Evolutionary conservation across 1,140 invertebrate genomes (phyloP).

Genomic region (Copidosoma floridanum): DNA sequence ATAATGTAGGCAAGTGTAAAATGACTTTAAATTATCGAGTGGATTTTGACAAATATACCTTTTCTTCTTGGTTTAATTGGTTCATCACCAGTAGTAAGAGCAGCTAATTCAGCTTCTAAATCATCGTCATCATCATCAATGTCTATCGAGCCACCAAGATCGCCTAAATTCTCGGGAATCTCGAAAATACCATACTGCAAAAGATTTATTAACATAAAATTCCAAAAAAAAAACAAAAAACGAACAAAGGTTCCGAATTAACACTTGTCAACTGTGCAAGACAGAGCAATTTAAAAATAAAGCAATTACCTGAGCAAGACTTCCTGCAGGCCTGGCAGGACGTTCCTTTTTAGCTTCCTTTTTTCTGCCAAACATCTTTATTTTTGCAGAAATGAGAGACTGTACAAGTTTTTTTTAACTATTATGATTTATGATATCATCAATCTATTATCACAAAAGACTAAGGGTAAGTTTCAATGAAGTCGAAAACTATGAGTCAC

Average conservation of each 20-base stretch:
- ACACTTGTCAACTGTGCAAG: conserved; percentile 7
- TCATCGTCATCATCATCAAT: conserved; percentile 72
- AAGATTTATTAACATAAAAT: conserved; percentile 16
- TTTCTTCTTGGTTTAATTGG: conserved; percentile 56
- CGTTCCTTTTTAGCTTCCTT: conserved; percentile 47
- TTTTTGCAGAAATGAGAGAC: no score
- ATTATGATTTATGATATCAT: no score
- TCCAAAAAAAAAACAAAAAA: conserved; percentile 6
- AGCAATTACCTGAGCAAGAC: conserved; percentile 51
- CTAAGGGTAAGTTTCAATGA: no score
- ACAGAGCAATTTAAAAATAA: conserved; percentile 1
- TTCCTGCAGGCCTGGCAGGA: conserved; percentile 49
- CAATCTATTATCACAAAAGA: no score
- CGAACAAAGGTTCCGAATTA: conserved; percentile 10
- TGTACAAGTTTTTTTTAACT: no score
- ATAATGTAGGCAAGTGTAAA: no score
- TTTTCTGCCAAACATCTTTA: conserved; percentile 57
- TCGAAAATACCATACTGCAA: conserved; percentile 74
- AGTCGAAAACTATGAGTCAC: no score
- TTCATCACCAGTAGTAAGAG: conserved; percentile 64
- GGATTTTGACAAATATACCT: conserved; percentile 39
- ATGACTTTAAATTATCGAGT: no score
- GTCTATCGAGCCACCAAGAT: conserved; percentile 53
- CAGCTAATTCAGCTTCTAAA: conserved; percentile 82
- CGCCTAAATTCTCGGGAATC: conserved; percentile 64